Conservation (phyloP, 1,140 invertebrate genomes). For the Diprion similis region DNA sequence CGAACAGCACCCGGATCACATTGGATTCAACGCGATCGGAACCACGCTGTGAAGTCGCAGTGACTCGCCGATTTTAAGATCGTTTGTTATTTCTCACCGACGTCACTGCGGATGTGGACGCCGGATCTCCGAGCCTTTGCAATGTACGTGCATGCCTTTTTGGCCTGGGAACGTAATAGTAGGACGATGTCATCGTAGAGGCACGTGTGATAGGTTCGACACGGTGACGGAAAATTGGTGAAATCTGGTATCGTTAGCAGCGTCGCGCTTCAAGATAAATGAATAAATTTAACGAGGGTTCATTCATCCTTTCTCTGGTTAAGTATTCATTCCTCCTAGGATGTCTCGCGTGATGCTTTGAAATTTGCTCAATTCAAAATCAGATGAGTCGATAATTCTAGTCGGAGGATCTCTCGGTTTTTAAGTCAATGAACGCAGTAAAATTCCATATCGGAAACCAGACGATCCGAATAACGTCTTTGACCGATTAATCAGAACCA, state of each 20-base stretch:
- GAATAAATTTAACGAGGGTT: too few relatives aligned
- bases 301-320: too few relatives aligned
- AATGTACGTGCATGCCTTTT: neutral
- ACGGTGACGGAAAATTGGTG: neutral
- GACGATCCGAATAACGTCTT: too few relatives aligned
- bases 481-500: too few relatives aligned
- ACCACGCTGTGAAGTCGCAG: slow-evolving; percentile 41
- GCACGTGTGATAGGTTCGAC: neutral
- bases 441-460: too few relatives aligned
- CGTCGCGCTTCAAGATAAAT: too few relatives aligned
- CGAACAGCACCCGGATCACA: slow-evolving; percentile 29
- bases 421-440: too few relatives aligned
- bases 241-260: neutral
- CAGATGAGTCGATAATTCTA: too few relatives aligned
- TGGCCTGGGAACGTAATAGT: neutral
- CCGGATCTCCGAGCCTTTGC: neutral
- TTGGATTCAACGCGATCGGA: neutral
- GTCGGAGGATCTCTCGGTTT: too few relatives aligned
- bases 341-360: too few relatives aligned
- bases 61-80: slow-evolving; percentile 51
- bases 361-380: too few relatives aligned
- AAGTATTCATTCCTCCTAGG: too few relatives aligned
- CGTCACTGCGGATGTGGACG: neutral
- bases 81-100: slow-evolving; percentile 44
- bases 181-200: neutral